Evolutionary conservation across 2,888 invertebrate species (phyloP), one percentile per base, ranked within the genome.

Genomic region (Sinotaia quadrata): DNA sequence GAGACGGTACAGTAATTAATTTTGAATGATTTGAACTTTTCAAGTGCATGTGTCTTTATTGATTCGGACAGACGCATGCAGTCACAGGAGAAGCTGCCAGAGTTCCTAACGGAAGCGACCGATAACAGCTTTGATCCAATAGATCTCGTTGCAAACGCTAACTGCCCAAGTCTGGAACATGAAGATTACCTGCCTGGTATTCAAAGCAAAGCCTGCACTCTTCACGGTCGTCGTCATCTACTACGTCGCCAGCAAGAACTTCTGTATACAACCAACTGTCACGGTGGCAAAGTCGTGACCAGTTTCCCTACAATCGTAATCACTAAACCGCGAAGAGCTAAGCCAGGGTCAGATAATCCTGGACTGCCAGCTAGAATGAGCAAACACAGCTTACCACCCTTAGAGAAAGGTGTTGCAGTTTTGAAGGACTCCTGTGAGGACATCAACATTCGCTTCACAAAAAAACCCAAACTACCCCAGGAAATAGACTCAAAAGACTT

Each of bases 401-500:
- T n/a, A n/a, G n/a, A n/a, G n/a, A n/a, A n/a, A n/a, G n/a, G n/a
- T n/a, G n/a, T n/a, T n/a, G n/a, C n/a, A n/a, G n/a, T n/a, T n/a
- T n/a, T n/a, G n/a, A n/a, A n/a, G n/a, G n/a, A n/a, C n/a, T n/a
- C n/a, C n/a, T 2, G 47, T 2, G 47, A 8, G n/a, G 47, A 47
- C 47, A 24, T 47, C 7, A 47, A 8, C 2, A 47, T 15, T 18
- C 47, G 10, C 18, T 24, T 4, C 15, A 21, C 4, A 18, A 47
- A 24, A 47, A 18, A 8, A 24, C 24, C 47, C 0, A 18, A 18
- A 24, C 47, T 18, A 15, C 12, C 47, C 8, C 12, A 33, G n/a
- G 74, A 78, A 52, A 72, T 69, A 37, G 72, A 76, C 8, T 78
- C 78, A 2, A 78, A 78, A 62, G 78, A 79, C 36, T 78, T 78